Base-by-base conservation (phyloP, 1,140 invertebrate species). In the Formica selysi region DNA sequence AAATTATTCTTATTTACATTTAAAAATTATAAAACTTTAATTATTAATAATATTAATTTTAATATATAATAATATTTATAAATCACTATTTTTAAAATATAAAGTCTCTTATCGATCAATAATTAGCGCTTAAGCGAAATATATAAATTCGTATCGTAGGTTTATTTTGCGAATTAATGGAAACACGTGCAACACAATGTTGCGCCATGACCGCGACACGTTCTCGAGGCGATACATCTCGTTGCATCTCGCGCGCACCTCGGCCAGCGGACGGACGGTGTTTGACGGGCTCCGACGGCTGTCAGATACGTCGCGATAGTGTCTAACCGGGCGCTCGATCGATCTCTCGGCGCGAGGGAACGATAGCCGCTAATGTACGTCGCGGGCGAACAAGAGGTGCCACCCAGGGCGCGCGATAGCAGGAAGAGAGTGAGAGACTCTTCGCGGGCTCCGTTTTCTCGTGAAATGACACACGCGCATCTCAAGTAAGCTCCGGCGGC, bases 291-390 rank as follows among this genome's bases (percentile, higher is more conserved):
- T 0, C 48, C 74, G 65, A 83, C 64, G 65, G 68, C 79, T 91
- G 90, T 91, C 90, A 91, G 90, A 91, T 91, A 85, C 85, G 90
- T 91, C 89, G 70, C 68, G 90, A 91, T 91, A 91, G 65, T 41
- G 79, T 38, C 73, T 78, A 71, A 78, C 86, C 79, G 61, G 76
- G 84, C 70, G 64, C 85, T 76, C 76, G 87, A 88, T 86, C 84
- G 85, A 88, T 90, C 64, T 41, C 51, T 41, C 51, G 22, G 13
- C 22, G 76, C 71, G 86, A 71, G 70, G 78, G 81, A 91, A 91
- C 85, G 90, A 91, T 91, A 91, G 89, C 87, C 76, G 87, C 89
- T 91, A 91, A 91, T 91, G 90, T 91, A 91, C 90, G 87, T 85
- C 64, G 65, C 70, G 79, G 87, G 36, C 80, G 89, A 90, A 90